Evolutionary conservation across 2,113 vertebrate species (phyloP).

Genomic region (Bos javanicus): DNA sequence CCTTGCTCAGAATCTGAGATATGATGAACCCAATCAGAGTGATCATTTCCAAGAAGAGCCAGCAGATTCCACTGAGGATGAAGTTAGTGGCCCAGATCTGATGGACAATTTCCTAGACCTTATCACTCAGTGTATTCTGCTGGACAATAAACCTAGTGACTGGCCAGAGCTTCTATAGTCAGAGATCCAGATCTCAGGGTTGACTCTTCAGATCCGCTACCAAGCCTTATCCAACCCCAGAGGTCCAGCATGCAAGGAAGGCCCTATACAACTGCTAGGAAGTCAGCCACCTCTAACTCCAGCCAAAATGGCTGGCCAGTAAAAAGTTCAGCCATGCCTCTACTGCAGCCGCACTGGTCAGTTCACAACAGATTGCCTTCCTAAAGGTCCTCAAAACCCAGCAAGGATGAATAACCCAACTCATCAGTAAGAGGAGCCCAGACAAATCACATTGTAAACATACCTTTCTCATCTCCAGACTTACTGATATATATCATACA

Average conservation of each 20-base stretch:
- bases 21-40: not conserved
- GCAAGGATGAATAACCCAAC: slow-evolving; percentile 8
- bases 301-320: slow-evolving; percentile 46
- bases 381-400: slow-evolving; percentile 49
- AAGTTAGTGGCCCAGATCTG: slow-evolving; percentile 26
- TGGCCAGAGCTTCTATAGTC: slow-evolving; percentile 52
- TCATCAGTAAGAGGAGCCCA: slow-evolving; percentile 14
- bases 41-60: not conserved
- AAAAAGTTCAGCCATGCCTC: slow-evolving; percentile 48
- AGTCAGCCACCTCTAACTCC: slow-evolving; percentile 37
- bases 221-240: not conserved
- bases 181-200: not conserved
- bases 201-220: not conserved
- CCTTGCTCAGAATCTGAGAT: slow-evolving; percentile 28
- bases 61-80: not conserved
- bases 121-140: slow-evolving; percentile 59
- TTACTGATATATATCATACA: slow-evolving; percentile 21
- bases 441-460: not conserved
- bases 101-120: slow-evolving; percentile 50
- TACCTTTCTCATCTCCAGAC: not conserved
- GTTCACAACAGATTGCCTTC: slow-evolving; percentile 59
- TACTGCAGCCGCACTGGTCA: slow-evolving; percentile 53
- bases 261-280: not conserved
- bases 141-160: slow-evolving; percentile 42
- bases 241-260: not conserved